Evolutionary conservation across 2,113 vertebrate genomes (phyloP), one percentile per base, ranked within the genome.

Genomic region (Sphaerodactylus townsendi): DNA sequence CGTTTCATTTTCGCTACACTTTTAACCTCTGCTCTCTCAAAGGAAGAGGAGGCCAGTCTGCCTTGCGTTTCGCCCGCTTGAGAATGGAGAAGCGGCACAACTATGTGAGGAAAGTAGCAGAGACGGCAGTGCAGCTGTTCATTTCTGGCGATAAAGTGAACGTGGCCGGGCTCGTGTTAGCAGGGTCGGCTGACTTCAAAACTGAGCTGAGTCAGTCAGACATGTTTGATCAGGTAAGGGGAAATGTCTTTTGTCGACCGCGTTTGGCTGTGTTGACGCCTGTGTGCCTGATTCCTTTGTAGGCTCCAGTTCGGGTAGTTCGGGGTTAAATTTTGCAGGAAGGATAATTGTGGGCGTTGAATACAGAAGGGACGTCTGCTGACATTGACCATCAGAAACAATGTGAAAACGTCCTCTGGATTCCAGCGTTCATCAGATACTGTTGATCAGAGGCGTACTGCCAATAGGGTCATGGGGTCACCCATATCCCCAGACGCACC

Each of bases 51-150:
- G 99, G 99, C 82, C 99, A 99, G 90, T 99, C 99, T 88, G 98
- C 99, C 70, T 95, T 99, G 95, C 98, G 98, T 94, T 99, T 99
- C 77, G 99, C 99, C 89, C 98, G 98, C 91, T 96, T 99, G 91
- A 96, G 99, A 94, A 99, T 99, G 98, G 98, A 99, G 91, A 99
- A 99, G 91, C 96, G 98, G 89, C 98, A 99, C 95, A 99, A 99
- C 96, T 99, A 99, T 6, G 98, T 99, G 90, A 96, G 98, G 86
- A 99, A 99, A 95, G 99, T 99, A 90, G 99, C 99, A 3, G 98
- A 99, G 95, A 99, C 98, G 0, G 98, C 98, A 23, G 98, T 99
- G 90, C 98, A 99, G 91, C 98, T 99, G 44, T 99, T 99, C 92
- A 98, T 99, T 91, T 99, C 98, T 79, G 98, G 98, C 1, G 99